These are phyloP conservation scores for Antrozous pallidus DNA, from an alignment of 2,797 vertebrate genomes.

Conservation along the genomic window DNA sequence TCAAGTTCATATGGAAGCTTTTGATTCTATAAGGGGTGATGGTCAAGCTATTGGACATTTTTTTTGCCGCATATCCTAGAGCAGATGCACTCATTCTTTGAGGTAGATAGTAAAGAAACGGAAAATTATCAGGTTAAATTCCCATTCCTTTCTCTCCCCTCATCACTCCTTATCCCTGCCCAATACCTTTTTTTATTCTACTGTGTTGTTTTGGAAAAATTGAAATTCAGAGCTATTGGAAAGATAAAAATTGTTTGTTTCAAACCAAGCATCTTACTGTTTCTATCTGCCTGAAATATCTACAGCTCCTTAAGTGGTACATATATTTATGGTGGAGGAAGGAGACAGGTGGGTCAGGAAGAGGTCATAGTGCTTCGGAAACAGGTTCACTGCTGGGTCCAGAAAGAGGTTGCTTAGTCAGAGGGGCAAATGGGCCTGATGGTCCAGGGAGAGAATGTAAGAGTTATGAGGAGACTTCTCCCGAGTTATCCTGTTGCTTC, in stretches of 20 bases:
- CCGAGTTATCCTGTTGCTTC: rapidly evolving
- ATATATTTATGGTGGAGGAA: background rate
- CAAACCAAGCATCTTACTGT: background rate
- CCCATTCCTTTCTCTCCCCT: background rate
- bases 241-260: background rate
- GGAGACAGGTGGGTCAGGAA: background rate
- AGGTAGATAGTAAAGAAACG: background rate
- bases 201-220: background rate
- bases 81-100: background rate
- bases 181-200: background rate
- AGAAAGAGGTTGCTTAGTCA: background rate
- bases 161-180: rapidly evolving
- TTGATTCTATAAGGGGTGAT: background rate
- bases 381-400: background rate
- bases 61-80: background rate
- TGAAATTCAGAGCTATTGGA: background rate
- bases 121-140: background rate
- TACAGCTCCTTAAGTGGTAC: background rate
- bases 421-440: rapidly evolving
- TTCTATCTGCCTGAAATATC: background rate
- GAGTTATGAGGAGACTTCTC: too few species aligned
- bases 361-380: background rate
- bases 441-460: background rate
- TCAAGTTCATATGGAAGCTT: background rate
- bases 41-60: background rate